A percentile compares a stretch with the other conserved stretches of the same genome.
phyloP scores from a whole-genome alignment of 2,888 invertebrate species.

The Smittia aterrima region DNA sequence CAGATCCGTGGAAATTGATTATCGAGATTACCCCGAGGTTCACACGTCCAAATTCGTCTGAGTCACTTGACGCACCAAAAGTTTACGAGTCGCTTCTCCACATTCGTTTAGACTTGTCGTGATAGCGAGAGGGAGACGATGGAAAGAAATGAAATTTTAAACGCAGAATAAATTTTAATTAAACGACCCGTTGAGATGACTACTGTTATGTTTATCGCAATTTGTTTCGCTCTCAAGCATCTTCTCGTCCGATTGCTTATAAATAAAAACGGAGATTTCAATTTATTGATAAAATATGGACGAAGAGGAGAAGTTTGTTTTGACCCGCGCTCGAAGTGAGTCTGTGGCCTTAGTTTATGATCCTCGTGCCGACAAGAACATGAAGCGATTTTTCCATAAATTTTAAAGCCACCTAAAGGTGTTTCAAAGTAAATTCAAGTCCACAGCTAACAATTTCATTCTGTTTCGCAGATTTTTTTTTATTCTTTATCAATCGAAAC shows the following conservation, averaged over 20 bases:
- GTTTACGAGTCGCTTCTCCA: background rate
- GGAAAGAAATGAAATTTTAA: slow-evolving; percentile 16
- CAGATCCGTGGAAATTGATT: background rate
- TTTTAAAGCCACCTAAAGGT: background rate
- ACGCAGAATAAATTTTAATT: slow-evolving; percentile 40
- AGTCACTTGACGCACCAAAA: background rate
- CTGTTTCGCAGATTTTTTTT: slow-evolving; percentile 3
- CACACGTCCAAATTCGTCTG: background rate
- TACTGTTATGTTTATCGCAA: slow-evolving; percentile 37
- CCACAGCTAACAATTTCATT: background rate
- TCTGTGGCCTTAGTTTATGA: background rate
- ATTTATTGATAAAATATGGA: slow-evolving; percentile 23
- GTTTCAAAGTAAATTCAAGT: background rate
- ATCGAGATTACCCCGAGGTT: background rate
- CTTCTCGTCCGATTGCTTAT: slow-evolving; percentile 25
- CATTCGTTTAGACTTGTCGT: too few species aligned
- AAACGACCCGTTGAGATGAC: slow-evolving; percentile 37
- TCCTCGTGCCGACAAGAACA: slow-evolving; percentile 3
- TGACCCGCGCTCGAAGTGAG: background rate
- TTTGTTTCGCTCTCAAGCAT: slow-evolving; percentile 20
- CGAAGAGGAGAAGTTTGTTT: background rate
- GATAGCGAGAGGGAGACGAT: background rate
- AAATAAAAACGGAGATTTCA: slow-evolving; percentile 37
- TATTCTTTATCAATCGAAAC: slow-evolving; percentile 27
- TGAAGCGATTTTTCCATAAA: slow-evolving; percentile 11